A percentile compares a stretch with the other conserved stretches of the same genome.
These are phyloP conservation scores for Troides helena DNA, from an alignment of 2,888 invertebrate genomes.

Conservation along the genomic window DNA sequence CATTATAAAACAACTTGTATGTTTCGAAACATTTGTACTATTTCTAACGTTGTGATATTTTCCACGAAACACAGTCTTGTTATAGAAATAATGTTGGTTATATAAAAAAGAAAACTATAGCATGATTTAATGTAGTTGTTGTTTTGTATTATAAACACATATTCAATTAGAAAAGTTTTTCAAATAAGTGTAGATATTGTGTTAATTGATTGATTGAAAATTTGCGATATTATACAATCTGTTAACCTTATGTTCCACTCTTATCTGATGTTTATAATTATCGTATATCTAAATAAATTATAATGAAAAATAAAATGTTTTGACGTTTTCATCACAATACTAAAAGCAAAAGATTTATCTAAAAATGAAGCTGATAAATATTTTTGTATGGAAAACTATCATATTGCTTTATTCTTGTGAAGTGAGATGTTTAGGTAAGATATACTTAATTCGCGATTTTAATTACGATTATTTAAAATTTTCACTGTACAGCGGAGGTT, in stretches of 20 bases:
- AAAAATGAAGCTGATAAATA: background rate
- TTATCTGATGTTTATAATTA: too few species aligned
- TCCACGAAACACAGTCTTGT: conserved; percentile 16
- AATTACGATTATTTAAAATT: background rate
- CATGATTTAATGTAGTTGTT: background rate
- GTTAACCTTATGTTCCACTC: too few species aligned
- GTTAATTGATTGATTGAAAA: background rate
- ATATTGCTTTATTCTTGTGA: conserved; percentile 5
- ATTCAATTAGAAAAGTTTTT: background rate
- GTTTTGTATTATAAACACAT: background rate
- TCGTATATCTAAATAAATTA: too few species aligned
- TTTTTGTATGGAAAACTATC: background rate
- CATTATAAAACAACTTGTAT: conserved; percentile 4
- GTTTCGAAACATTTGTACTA: conserved; percentile 19
- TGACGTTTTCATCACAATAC: too few species aligned
- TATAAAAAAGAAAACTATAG: conserved; percentile 19
- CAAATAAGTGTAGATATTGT: background rate
- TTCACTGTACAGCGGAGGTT: background rate
- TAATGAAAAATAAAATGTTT: too few species aligned
- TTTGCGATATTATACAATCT: background rate
- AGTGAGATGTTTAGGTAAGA: background rate
- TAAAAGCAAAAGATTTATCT: background rate
- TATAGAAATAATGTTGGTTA: background rate
- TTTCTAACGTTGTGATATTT: conserved; percentile 16
- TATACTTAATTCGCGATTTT: background rate